These are phyloP conservation scores for Eristalinus aeneus DNA, from an alignment of 2,888 invertebrate species.

Conservation along the genomic window DNA sequence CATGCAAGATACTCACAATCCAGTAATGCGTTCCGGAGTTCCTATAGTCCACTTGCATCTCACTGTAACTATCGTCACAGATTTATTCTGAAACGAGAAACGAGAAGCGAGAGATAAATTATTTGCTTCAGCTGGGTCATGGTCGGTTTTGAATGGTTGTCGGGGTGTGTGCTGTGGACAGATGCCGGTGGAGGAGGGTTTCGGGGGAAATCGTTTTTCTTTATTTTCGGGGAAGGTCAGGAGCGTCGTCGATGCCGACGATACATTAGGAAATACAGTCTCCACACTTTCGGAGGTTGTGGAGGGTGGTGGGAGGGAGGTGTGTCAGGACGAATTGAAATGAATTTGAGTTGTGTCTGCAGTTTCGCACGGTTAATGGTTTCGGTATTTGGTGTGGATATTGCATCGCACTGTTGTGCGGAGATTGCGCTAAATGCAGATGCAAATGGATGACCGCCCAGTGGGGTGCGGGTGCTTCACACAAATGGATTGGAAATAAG, in stretches of 20 bases:
- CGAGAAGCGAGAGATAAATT: conserved; percentile 22
- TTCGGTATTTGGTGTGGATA: neutral
- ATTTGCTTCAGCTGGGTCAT: conserved; percentile 15
- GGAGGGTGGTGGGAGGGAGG: neutral
- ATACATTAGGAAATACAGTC: neutral
- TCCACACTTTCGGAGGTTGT: neutral
- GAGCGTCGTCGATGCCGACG: neutral
- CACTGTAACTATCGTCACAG: conserved; percentile 79
- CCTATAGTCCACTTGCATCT: conserved; percentile 81
- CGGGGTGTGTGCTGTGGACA: neutral
- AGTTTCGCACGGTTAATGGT: neutral
- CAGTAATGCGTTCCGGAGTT: conserved; percentile 80
- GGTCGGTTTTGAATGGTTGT: neutral
- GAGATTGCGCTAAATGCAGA: too few relatives aligned
- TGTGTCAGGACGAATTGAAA: neutral
- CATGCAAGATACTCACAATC: conserved; percentile 79
- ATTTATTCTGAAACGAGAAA: conserved; percentile 74
- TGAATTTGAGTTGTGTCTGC: neutral
- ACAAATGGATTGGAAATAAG: neutral
- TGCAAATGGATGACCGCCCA: neutral
- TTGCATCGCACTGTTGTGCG: neutral
- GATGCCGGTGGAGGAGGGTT: neutral
- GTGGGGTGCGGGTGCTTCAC: neutral
- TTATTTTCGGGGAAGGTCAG: neutral
- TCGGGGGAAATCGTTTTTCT: neutral